Evolutionary conservation across 2,888 invertebrate genomes (phyloP).

Genomic region (Agonopterix alstromeriana): DNA sequence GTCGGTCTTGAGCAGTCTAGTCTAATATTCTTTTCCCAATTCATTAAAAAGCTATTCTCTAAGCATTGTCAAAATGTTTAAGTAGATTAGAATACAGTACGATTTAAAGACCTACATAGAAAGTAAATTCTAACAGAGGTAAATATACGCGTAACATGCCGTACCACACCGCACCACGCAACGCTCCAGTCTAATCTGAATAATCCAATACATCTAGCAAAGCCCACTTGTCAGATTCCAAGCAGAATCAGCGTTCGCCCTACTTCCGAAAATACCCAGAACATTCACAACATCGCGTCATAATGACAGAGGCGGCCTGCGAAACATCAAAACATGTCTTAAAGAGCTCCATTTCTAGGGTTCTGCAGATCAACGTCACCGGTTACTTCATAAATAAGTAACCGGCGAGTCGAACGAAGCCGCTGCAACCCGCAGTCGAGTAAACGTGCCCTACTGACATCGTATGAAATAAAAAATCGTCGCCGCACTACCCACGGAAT

Average conservation of each 20-base stretch:
- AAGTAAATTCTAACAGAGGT: no score
- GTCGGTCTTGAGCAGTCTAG: no score
- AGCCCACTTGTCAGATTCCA: slow-evolving; percentile 25
- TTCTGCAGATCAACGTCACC: slow-evolving; percentile 16
- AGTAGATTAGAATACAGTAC: no score
- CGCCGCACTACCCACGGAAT: slow-evolving; percentile 34
- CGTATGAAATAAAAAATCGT: slow-evolving; percentile 55
- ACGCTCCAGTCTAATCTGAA: neutral
- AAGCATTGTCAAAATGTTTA: no score
- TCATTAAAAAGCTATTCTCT: no score
- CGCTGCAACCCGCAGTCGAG: slow-evolving; percentile 35
- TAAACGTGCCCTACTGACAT: slow-evolving; percentile 63
- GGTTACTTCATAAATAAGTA: slow-evolving; percentile 13
- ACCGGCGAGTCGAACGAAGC: slow-evolving; percentile 14
- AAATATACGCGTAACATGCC: neutral
- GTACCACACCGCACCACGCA: neutral
- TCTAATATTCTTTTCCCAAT: no score
- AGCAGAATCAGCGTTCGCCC: slow-evolving; percentile 26
- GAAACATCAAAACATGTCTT: slow-evolving; percentile 24
- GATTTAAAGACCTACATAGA: no score
- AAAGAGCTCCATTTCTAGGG: slow-evolving; percentile 2
- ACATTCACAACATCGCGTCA: slow-evolving; percentile 23
- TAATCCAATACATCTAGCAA: slow-evolving; percentile 10
- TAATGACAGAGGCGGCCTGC: slow-evolving; percentile 28
- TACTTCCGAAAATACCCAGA: slow-evolving; percentile 36